Conservation (phyloP, 2,888 invertebrate genomes). For the Leptinotarsa rubiginosa region DNA sequence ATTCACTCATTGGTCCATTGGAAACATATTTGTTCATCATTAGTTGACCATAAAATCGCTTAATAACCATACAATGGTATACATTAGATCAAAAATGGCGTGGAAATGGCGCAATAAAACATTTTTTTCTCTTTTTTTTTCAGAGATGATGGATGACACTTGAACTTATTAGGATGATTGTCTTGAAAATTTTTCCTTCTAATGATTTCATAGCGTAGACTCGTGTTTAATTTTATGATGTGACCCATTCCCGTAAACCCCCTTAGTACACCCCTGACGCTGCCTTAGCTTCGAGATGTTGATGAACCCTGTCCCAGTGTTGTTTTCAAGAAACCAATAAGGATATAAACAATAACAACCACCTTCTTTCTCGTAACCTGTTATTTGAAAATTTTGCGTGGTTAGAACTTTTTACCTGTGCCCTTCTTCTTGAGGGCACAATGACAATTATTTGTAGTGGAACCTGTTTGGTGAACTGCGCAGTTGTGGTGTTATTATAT, state of each 20-base stretch:
- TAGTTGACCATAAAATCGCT: no score
- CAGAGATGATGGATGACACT: no score
- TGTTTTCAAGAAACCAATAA: conserved; percentile 51
- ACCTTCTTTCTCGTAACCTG: conserved; percentile 12
- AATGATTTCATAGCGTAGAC: no score
- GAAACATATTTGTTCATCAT: no score
- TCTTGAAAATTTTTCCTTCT: no score
- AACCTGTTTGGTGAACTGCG: conserved; percentile 18
- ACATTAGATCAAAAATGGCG: no score
- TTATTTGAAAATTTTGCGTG: conserved; percentile 15
- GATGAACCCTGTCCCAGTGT: conserved; percentile 58
- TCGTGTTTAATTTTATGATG: background rate
- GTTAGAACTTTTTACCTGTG: conserved; percentile 16
- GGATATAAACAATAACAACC: conserved; percentile 39
- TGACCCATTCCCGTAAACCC: background rate
- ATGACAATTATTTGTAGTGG: conserved; percentile 20
- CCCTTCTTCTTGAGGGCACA: conserved; percentile 1
- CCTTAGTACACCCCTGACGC: background rate
- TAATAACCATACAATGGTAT: no score
- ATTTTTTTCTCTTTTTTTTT: no score
- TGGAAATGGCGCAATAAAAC: no score
- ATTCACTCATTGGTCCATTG: no score
- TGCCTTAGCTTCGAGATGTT: conserved; percentile 65
- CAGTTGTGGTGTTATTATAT: conserved; percentile 16
- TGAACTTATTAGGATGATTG: no score